A percentile compares a stretch with the other conserved stretches of the same genome.
Conservation (phyloP, 2,797 vertebrate species). For the Pseudotriccus pelzelni region DNA sequence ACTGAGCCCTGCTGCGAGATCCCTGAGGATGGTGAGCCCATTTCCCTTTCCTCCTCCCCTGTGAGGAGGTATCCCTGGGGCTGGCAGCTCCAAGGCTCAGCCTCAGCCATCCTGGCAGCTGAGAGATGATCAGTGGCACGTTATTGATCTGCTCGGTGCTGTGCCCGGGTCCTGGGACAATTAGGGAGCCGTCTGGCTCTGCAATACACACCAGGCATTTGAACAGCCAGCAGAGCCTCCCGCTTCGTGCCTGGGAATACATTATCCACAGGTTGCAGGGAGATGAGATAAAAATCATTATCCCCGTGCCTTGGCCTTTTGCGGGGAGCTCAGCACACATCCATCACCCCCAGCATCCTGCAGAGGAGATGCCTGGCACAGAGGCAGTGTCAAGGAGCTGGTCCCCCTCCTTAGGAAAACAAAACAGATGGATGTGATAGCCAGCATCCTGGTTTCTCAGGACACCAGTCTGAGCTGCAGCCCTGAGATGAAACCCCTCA, state of each 20-base stretch:
- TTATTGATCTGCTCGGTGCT: not conserved
- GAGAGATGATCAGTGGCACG: accelerated
- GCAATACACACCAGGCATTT: not conserved
- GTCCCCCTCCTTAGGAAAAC: not conserved
- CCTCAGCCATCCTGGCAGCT: not conserved
- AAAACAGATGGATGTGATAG: not conserved
- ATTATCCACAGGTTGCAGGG: not conserved
- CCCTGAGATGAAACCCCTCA: not conserved
- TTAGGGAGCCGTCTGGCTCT: not conserved
- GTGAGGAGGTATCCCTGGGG: not conserved
- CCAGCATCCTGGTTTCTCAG: not conserved
- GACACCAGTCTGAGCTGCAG: not conserved
- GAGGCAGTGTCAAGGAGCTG: not conserved
- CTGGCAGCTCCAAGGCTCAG: not conserved
- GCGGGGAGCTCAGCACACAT: not conserved
- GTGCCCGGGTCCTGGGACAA: not conserved
- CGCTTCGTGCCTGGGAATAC: slow-evolving; percentile 18
- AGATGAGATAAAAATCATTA: not conserved
- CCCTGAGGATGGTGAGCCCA: not conserved
- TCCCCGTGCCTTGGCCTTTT: not conserved
- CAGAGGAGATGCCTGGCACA: not conserved
- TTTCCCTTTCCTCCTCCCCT: not conserved
- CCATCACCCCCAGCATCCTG: not conserved
- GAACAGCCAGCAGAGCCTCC: not conserved
- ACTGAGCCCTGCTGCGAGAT: not conserved